These are phyloP conservation scores for Sebastes iracundus DNA, from an alignment of 2,797 vertebrate species.

Conservation along the genomic window DNA sequence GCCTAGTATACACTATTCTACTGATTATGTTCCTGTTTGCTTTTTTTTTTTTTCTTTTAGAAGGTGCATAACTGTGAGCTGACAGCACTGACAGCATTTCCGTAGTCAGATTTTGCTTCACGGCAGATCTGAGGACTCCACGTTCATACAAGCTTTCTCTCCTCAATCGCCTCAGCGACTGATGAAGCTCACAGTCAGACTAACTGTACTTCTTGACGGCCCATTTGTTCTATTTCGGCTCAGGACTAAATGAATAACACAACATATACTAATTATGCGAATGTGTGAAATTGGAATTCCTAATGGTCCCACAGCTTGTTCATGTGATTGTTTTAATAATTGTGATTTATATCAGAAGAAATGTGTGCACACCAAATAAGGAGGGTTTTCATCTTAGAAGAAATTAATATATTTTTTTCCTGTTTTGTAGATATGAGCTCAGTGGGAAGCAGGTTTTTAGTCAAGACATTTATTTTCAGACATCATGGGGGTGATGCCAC, in stretches of 20 bases:
- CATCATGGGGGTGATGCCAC: not conserved
- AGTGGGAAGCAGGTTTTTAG: slow-evolving; percentile 17
- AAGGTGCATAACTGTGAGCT: slow-evolving; percentile 16
- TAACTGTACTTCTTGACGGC: slow-evolving; percentile 9
- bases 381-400: not conserved
- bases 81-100: slow-evolving; percentile 14
- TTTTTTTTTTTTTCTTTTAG: slow-evolving; percentile 9
- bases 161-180: not conserved
- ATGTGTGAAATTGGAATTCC: not conserved
- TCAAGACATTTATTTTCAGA: slow-evolving; percentile 19
- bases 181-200: slow-evolving; percentile 11
- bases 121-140: slow-evolving; percentile 6
- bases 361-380: not conserved
- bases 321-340: not conserved
- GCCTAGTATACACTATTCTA: not conserved
- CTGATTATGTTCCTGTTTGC: slow-evolving; percentile 35
- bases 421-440: slow-evolving; percentile 4
- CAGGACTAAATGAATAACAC: slow-evolving; percentile 4
- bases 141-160: not conserved
- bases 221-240: not conserved
- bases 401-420: not conserved
- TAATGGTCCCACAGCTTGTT: not conserved
- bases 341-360: not conserved
- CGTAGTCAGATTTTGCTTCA: slow-evolving; percentile 29
- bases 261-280: not conserved